A percentile compares a stretch with the other conserved stretches of the same genome.
These are phyloP conservation scores for Gulo gulo DNA, from an alignment of 2,113 vertebrate genomes.

Conservation along the genomic window DNA sequence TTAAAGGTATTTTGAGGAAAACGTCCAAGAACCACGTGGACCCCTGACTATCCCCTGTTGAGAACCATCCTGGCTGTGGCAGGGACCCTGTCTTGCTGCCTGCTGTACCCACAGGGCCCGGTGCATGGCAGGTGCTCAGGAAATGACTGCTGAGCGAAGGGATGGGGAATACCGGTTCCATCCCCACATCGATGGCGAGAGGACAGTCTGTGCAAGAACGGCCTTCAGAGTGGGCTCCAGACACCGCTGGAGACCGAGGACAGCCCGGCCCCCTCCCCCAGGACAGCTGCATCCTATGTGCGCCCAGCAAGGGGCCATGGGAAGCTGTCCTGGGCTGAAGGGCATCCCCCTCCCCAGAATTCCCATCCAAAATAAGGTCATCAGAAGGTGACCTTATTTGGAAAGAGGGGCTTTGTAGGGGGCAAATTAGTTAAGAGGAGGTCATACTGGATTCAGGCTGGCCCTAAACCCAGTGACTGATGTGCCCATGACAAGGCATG, in stretches of 20 bases:
- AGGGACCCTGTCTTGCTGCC: not conserved
- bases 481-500: not conserved
- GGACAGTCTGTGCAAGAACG: no score
- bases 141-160: not conserved
- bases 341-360: not conserved
- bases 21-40: not conserved
- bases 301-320: not conserved
- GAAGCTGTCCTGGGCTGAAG: not conserved
- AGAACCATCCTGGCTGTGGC: not conserved
- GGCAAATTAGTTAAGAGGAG: not conserved
- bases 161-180: fast-evolving
- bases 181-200: fast-evolving
- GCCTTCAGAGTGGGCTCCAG: not conserved
- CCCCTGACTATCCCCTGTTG: not conserved
- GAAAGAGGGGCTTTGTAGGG: not conserved
- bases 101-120: fast-evolving
- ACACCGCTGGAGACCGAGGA: fast-evolving
- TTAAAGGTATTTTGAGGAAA: not conserved
- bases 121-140: not conserved
- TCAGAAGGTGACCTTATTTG: not conserved
- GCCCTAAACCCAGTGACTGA: not conserved
- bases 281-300: not conserved
- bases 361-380: not conserved
- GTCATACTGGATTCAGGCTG: not conserved
- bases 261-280: fast-evolving